Conservation (phyloP, 2,113 vertebrate genomes). For the Narcine bancroftii region DNA sequence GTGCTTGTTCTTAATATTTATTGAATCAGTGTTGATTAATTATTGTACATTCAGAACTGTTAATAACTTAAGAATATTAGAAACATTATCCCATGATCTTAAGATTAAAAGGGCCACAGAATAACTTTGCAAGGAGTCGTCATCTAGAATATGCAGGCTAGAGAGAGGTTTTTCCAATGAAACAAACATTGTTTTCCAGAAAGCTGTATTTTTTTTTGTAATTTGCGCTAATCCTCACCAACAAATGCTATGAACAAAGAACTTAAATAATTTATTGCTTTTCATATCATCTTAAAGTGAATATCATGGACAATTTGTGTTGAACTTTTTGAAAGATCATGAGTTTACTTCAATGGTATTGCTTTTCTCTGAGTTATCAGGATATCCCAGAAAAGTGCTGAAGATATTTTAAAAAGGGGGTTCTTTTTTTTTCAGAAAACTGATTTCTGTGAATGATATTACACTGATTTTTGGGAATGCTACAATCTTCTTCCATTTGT, state of each 20-base stretch:
- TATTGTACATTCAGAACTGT: conserved; percentile 16
- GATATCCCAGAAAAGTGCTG: too few relatives aligned
- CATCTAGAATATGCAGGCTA: neutral
- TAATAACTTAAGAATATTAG: neutral
- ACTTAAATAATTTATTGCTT: neutral
- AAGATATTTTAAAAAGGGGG: neutral
- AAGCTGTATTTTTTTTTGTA: neutral
- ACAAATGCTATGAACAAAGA: neutral
- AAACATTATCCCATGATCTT: neutral
- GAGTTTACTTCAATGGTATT: neutral
- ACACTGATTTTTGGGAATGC: neutral
- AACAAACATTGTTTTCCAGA: neutral
- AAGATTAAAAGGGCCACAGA: neutral
- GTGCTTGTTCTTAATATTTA: neutral
- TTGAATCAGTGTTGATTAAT: conserved; percentile 5
- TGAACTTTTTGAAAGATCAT: neutral
- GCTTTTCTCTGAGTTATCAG: neutral
- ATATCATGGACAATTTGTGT: neutral
- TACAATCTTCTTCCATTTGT: neutral
- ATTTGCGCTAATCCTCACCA: neutral
- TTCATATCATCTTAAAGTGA: neutral
- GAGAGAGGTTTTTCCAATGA: neutral
- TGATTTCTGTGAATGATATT: neutral
- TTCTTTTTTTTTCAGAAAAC: neutral
- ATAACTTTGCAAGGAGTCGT: neutral